Evolutionary conservation across 1,140 invertebrate species (phyloP).

Genomic region (Subanguina moxae): DNA sequence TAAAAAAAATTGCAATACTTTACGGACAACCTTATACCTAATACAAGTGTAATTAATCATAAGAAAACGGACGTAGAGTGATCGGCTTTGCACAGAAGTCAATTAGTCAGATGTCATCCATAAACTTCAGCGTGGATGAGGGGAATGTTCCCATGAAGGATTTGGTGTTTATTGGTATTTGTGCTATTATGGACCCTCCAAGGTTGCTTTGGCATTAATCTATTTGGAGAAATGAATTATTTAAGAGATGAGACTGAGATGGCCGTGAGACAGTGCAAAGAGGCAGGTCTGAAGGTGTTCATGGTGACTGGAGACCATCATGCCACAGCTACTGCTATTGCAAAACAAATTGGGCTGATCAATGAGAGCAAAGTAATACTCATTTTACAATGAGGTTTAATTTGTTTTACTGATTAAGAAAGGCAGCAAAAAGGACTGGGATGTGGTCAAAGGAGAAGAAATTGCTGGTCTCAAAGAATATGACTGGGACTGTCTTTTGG

Average conservation of each 20-base stretch:
- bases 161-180: slow-evolving; percentile 25
- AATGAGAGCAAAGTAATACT: background rate
- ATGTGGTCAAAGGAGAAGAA: slow-evolving; percentile 44
- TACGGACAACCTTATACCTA: too few species aligned
- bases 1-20: too few species aligned
- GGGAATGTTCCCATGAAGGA: slow-evolving; percentile 20
- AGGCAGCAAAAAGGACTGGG: slow-evolving; percentile 29
- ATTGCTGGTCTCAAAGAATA: slow-evolving; percentile 24
- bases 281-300: slow-evolving; percentile 56
- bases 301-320: slow-evolving; percentile 58
- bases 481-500: slow-evolving; percentile 26
- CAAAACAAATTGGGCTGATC: slow-evolving; percentile 48
- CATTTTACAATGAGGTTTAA: too few species aligned
- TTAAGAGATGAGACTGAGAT: slow-evolving; percentile 42
- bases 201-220: too few species aligned
- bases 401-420: too few species aligned
- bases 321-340: slow-evolving; percentile 52
- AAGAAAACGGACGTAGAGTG: slow-evolving; percentile 47
- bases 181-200: slow-evolving; percentile 35
- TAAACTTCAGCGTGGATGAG: slow-evolving; percentile 30
- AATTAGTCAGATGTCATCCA: slow-evolving; percentile 37
- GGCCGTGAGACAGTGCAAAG: slow-evolving; percentile 48
- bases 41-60: too few species aligned
- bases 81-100: slow-evolving; percentile 48
- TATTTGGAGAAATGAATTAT: too few species aligned